Conservation (phyloP, 1,140 invertebrate species). For the Globodera ellingtonae region DNA sequence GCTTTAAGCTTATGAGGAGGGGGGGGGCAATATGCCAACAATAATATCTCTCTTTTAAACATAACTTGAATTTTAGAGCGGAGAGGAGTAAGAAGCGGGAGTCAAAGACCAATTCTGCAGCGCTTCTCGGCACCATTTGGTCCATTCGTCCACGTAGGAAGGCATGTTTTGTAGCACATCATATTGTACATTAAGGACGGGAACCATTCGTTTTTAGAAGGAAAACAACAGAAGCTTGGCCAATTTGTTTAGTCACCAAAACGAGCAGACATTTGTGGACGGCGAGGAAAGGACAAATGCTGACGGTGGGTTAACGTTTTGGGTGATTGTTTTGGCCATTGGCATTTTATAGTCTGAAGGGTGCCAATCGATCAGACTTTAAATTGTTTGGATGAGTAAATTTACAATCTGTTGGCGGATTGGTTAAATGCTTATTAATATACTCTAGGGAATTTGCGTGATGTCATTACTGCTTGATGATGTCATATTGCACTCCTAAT, state of each 20-base stretch:
- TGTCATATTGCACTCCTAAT: not conserved
- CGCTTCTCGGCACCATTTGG: conserved; percentile 32
- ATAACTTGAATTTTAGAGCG: conserved; percentile 8
- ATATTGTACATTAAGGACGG: too few relatives aligned
- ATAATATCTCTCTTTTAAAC: not conserved
- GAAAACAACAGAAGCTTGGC: conserved; percentile 20
- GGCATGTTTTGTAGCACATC: conserved; percentile 7
- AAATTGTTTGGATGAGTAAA: not conserved
- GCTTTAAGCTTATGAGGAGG: not conserved
- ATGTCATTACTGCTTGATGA: not conserved
- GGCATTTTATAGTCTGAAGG: too few relatives aligned
- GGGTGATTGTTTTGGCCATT: too few relatives aligned
- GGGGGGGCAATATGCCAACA: too few relatives aligned
- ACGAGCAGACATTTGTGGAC: not conserved
- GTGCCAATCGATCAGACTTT: not conserved
- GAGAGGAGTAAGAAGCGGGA: conserved; percentile 32
- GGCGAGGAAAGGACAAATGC: not conserved
- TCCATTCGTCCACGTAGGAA: conserved; percentile 30
- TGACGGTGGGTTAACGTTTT: not conserved
- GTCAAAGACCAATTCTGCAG: conserved; percentile 27
- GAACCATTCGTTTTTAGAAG: not conserved
- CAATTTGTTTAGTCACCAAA: conserved; percentile 18
- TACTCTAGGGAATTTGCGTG: not conserved
- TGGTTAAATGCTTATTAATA: not conserved
- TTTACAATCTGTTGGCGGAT: not conserved